Base-by-base conservation (phyloP, 2,797 vertebrate species). In the Danionella dracula region DNA sequence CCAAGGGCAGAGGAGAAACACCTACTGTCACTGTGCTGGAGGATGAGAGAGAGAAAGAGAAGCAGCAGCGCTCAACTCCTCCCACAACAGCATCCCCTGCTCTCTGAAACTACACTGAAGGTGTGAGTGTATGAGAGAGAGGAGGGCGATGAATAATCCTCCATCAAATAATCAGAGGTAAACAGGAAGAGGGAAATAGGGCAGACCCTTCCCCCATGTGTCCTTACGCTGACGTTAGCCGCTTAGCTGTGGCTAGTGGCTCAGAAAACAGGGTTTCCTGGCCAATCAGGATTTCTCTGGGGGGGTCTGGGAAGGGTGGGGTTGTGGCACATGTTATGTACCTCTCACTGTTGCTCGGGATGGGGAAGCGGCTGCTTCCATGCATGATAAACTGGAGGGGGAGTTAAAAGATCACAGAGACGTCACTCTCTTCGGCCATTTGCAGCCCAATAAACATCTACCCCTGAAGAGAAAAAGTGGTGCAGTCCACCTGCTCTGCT, bases 161-260 rank as follows among this genome's bases (percentile, higher is more conserved):
- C 34, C 56, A 68, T 68, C 21, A 56, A 62, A 55, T 41, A 31
- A 69, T 35, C 11, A 63, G 44, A 37, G 34, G 54, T 42, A 48
- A 42, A 66, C 23, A 65, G 16, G 16, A 49, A 55, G 35, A 60
- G 20, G 38, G 55, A 46, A 75, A 70, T 31, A 64, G 73, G 53
- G 1, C 11, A 64, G 55, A 70, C 42, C 71, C 55, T 17, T 65
- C 82, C 76, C 77, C 72, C 21, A 74, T 76, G 20, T 81, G 76
- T 54, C 40, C 71, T 61, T 65, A 64, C 11, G 54, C 63, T 45
- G 40, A 72, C 0, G 49, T 53, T 48, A 35, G 77, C 81, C 77
- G 71, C 49, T 74, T 85, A 83, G 76, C 79, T 77, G 75, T 80
- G 63, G 78, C 77, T 75, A 65, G 68, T 72, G 82, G 61, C 69